Conservation (phyloP, 2,113 vertebrate species). For the Eretmochelys imbricata region DNA sequence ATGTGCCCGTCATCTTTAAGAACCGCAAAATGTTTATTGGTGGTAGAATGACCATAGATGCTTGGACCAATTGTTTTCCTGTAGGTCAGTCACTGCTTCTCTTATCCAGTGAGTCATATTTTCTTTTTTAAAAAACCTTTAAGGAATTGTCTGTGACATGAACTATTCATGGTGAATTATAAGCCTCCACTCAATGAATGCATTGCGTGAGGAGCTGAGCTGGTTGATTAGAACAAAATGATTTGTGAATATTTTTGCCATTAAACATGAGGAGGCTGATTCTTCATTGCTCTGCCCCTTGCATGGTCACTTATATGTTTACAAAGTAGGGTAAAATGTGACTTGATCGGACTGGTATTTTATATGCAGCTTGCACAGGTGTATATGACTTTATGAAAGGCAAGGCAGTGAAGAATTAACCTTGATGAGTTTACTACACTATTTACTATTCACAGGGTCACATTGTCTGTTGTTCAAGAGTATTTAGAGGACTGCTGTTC, state of each 20-base stretch:
- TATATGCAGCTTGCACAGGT: background rate
- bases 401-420: background rate
- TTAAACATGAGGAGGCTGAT: background rate
- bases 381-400: background rate
- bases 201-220: background rate
- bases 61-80: slow-evolving; percentile 30
- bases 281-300: background rate
- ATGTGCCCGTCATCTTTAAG: slow-evolving; percentile 40
- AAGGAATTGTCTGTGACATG: background rate
- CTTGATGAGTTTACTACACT: background rate
- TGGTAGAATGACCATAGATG: slow-evolving; percentile 27
- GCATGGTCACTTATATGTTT: background rate
- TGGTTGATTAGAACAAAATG: background rate
- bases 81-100: slow-evolving; percentile 6
- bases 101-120: slow-evolving; percentile 29
- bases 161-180: background rate
- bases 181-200: background rate
- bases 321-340: background rate
- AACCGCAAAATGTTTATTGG: slow-evolving; percentile 52
- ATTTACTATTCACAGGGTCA: background rate
- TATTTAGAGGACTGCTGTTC: background rate
- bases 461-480: background rate
- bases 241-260: background rate
- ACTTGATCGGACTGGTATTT: background rate
- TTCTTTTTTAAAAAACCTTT: background rate